phyloP scores from a whole-genome alignment of 2,113 vertebrate genomes.

The Copsychus sechellarum region DNA sequence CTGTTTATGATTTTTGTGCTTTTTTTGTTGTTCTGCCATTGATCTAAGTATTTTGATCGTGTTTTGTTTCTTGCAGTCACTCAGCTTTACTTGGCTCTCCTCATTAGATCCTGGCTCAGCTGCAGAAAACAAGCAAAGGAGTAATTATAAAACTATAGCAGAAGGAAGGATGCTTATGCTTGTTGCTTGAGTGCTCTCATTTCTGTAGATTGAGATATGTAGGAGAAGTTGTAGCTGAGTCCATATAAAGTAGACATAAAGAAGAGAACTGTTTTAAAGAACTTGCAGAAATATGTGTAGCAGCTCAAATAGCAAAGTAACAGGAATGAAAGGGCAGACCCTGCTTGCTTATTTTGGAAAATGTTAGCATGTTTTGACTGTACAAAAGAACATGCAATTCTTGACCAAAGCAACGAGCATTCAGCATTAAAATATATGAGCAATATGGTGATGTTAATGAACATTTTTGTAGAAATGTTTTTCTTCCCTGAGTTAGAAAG shows the following conservation, averaged over 20 bases:
- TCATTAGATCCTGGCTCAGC: neutral
- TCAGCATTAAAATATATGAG: neutral
- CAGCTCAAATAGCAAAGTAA: neutral
- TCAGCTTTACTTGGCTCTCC: neutral
- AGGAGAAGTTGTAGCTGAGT: neutral
- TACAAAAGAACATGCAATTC: constrained; percentile 1
- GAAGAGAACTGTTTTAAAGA: neutral
- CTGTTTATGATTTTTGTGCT: neutral
- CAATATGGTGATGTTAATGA: neutral
- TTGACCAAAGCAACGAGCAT: neutral
- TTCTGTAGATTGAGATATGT: neutral
- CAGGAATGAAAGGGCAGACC: neutral
- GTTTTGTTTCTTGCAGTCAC: neutral
- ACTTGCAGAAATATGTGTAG: neutral
- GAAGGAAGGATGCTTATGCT: neutral
- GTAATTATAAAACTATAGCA: neutral
- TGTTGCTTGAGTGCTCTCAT: neutral
- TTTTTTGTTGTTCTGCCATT: neutral
- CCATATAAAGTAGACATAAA: neutral
- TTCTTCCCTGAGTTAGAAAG: neutral
- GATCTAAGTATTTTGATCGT: neutral
- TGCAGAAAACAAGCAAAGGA: neutral
- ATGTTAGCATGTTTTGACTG: neutral
- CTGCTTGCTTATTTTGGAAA: neutral
- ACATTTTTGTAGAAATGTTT: neutral